These are phyloP conservation scores for Torymus auratus DNA, from an alignment of 2,888 invertebrate species.

Conservation along the genomic window DNA sequence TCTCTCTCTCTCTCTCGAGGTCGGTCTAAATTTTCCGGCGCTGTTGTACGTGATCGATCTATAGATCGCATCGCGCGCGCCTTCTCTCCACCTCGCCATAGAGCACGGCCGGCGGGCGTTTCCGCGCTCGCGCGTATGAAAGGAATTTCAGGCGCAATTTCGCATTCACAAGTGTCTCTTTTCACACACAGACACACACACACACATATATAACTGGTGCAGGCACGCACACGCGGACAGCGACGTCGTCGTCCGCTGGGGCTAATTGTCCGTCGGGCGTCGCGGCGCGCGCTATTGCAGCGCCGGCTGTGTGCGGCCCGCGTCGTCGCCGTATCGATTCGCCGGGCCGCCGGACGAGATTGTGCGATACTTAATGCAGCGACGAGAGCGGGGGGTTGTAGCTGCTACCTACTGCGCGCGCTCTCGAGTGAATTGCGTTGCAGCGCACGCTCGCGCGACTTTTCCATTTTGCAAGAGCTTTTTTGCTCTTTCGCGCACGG, in stretches of 20 bases:
- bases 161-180: slow-evolving; percentile 39
- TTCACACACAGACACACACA: background rate
- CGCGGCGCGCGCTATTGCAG: background rate
- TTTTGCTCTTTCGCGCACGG: background rate
- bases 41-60: background rate
- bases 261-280: slow-evolving; percentile 21
- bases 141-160: slow-evolving; percentile 35
- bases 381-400: background rate
- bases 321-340: slow-evolving; percentile 39
- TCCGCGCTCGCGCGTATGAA: slow-evolving; percentile 26
- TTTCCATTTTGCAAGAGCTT: background rate
- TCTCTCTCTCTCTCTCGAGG: too few species aligned
- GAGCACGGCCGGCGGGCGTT: slow-evolving; percentile 27
- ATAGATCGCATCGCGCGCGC: slow-evolving; percentile 2
- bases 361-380: slow-evolving; percentile 45
- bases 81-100: background rate
- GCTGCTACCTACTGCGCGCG: background rate
- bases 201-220: too few species aligned
- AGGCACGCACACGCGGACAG: background rate
- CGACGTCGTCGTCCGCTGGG: background rate
- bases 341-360: slow-evolving; percentile 15
- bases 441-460: background rate
- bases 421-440: background rate
- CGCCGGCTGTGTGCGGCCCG: background rate
- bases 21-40: background rate